Evolutionary conservation across 2,113 vertebrate species (phyloP).

Genomic region (Phalacrocorax aristotelis): DNA sequence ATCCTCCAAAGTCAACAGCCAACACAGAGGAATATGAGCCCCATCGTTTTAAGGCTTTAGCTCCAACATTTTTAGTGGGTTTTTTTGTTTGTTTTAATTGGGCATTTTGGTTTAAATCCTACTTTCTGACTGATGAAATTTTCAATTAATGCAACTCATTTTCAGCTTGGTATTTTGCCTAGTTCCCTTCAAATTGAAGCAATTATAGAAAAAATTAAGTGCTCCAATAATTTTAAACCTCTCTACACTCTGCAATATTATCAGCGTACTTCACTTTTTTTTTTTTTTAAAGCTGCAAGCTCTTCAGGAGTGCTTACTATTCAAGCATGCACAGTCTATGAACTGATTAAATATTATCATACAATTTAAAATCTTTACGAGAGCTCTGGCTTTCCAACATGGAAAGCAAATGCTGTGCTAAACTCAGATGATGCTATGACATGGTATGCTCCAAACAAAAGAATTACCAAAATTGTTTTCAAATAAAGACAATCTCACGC

Average conservation of each 20-base stretch:
- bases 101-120: conserved; percentile 52
- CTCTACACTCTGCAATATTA: conserved; percentile 32
- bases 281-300: conserved; percentile 45
- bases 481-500: neutral
- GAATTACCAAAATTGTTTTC: neutral
- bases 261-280: conserved; percentile 23
- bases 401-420: neutral
- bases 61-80: neutral
- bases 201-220: conserved; percentile 68
- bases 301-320: conserved; percentile 54
- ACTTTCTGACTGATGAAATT: conserved; percentile 62
- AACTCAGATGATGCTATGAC: neutral
- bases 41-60: conserved; percentile 3
- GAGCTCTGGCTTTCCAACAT: conserved; percentile 6
- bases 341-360: conserved; percentile 51
- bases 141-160: conserved; percentile 57
- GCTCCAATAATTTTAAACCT: conserved; percentile 64
- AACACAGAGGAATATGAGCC: neutral
- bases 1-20: neutral
- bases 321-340: neutral
- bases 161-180: conserved; percentile 67
- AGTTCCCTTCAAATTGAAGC: conserved; percentile 64
- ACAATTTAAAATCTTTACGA: conserved; percentile 11
- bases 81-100: conserved; percentile 15
- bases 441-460: neutral